Base-by-base conservation (phyloP, 2,113 vertebrate species). In the Chaetorhynchus papuensis region DNA sequence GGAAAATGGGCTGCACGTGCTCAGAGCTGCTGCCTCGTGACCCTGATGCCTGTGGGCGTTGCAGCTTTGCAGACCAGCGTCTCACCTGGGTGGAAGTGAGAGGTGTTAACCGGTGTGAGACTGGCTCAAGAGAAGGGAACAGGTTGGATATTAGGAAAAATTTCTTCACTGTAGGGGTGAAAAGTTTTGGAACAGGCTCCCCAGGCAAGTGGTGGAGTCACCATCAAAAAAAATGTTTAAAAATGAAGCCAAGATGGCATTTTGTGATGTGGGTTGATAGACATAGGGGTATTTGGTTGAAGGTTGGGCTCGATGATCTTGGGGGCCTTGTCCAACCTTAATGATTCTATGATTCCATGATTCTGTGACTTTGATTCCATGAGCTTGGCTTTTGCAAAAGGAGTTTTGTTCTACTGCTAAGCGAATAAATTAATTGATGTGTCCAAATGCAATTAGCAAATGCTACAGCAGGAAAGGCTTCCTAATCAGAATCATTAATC, bases 391-490 rank as follows among this genome's bases (percentile, higher is more conserved):
- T 88, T 76, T 59, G 16, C 63, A 45, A 69, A 60, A 41, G 57
- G 30, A 60, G 9, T 10, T 80, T 72, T 35, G 57, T 81, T 16
- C 41, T 33, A 0, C 44, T 53, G 45, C 45, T 52, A 23, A 86
- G 50, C 33, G 49, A 81, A 53, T 69, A 56, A 93, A 89, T 68
- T n/a, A 90, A 80, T 53, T 74, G 81, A 77, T 44, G 31, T 69
- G 64, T 78, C 92, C 50, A 87, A 91, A 53, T 44, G 53, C 64
- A 78, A 81, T 93, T 94, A 94, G 52, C 64, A 93, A 91, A 89
- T 42, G 74, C 33, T 89, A 63, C 72, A 78, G 69, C 49, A 30
- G 57, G 77, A 86, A 87, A 68, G 52, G 35, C 33, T 91, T 87
- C 61, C 52, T 91, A 70, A 89, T 87, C 69, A 78, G 92, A 82